Conservation (phyloP, 2,113 vertebrate species). For the Chloebia gouldiae region DNA sequence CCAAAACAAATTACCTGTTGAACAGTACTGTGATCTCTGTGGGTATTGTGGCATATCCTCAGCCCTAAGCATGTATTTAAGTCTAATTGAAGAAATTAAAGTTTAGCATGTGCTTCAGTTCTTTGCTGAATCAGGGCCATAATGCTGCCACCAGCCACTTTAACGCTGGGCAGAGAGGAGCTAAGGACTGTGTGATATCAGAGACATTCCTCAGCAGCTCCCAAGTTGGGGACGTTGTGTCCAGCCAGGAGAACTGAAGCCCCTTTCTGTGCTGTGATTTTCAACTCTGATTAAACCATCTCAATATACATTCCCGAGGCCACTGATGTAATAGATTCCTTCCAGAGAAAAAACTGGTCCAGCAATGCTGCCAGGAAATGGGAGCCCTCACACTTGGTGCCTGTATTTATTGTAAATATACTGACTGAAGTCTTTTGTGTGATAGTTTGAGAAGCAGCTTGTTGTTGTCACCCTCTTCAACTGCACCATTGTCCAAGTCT, state of each 20-base stretch:
- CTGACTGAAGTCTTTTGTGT: constrained; percentile 65
- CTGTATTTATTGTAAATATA: constrained; percentile 58
- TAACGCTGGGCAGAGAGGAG: neutral
- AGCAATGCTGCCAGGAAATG: constrained; percentile 6
- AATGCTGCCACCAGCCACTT: neutral
- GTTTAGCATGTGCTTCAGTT: neutral
- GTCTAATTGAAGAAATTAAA: constrained; percentile 16
- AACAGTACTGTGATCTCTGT: neutral
- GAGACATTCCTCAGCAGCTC: neutral
- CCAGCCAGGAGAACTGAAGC: constrained; percentile 55
- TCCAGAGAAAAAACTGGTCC: constrained; percentile 13
- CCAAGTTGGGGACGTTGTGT: neutral
- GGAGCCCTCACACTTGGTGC: neutral
- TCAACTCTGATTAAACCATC: constrained; percentile 41
- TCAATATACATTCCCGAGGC: constrained; percentile 1
- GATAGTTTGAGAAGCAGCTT: constrained; percentile 28
- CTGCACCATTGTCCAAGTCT: constrained; percentile 41
- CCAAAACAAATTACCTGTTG: constrained; percentile 9
- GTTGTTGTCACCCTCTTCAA: constrained; percentile 59
- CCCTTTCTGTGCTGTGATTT: constrained; percentile 57
- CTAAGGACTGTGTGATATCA: neutral
- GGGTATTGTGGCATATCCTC: neutral
- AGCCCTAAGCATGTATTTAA: neutral
- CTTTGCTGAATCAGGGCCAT: neutral
- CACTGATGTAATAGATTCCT: constrained; percentile 62